These are phyloP conservation scores for Stratiolaelaps scimitus DNA, from an alignment of 1,140 invertebrate species.

Conservation along the genomic window DNA sequence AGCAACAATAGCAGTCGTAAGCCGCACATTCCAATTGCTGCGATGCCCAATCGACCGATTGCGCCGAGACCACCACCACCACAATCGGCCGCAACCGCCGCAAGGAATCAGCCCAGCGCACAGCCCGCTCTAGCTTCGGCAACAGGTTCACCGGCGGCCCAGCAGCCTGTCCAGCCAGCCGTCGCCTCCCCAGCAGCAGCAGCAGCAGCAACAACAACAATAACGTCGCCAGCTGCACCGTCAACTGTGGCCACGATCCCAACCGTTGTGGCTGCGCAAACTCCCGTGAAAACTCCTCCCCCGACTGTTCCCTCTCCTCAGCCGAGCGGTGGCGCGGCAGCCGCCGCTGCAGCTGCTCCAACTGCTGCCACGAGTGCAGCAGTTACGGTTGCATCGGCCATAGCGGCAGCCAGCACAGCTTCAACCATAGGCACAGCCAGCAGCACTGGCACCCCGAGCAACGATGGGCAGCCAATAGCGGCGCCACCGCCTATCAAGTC, in stretches of 20 bases:
- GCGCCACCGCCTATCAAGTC: conserved; percentile 3
- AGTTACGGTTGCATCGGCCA: neutral
- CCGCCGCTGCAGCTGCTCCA: neutral
- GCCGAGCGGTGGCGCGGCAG: too few species aligned
- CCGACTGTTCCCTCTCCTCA: too few species aligned
- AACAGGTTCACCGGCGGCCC: too few species aligned
- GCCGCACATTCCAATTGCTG: conserved; percentile 23
- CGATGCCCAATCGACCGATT: conserved; percentile 15
- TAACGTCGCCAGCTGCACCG: neutral
- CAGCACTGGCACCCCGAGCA: too few species aligned
- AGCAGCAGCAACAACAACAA: conserved; percentile 22
- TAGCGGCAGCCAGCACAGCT: neutral
- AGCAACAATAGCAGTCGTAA: conserved; percentile 1
- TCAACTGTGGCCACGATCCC: neutral
- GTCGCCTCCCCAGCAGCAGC: too few species aligned
- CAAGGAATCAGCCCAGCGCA: too few species aligned
- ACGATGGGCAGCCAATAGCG: too few species aligned
- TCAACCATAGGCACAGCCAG: neutral
- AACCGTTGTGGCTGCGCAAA: neutral
- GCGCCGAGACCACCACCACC: neutral
- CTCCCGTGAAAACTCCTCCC: too few species aligned
- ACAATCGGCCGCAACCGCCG: neutral
- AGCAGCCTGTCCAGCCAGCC: too few species aligned
- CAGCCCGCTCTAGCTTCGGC: too few species aligned
- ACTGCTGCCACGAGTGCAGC: neutral